phyloP scores from a whole-genome alignment of 1,140 invertebrate genomes.

The Penaeus indicus region DNA sequence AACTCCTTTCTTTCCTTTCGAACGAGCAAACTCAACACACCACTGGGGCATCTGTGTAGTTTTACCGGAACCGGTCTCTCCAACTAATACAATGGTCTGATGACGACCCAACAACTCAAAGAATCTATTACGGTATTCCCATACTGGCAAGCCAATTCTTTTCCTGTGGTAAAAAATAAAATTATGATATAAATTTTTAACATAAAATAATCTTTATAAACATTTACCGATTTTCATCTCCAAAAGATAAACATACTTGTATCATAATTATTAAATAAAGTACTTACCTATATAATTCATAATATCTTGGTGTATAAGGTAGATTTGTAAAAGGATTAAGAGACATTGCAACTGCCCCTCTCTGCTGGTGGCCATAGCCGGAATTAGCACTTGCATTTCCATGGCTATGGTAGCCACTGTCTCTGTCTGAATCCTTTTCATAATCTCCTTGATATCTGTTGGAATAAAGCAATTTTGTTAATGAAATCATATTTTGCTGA shows the following conservation, averaged over 20 bases:
- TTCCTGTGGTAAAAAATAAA: constrained; percentile 80
- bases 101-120: constrained; percentile 90
- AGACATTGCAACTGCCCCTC: constrained; percentile 71
- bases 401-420: constrained; percentile 44
- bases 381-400: background rate
- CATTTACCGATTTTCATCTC: background rate
- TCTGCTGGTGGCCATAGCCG: background rate
- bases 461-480: background rate
- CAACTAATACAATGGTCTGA: constrained; percentile 93
- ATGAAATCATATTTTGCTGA: background rate
- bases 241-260: background rate
- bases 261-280: background rate
- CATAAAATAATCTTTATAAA: too few species aligned
- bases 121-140: constrained; percentile 97
- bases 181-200: background rate
- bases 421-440: constrained; percentile 42
- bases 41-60: constrained; percentile 84
- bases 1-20: constrained; percentile 84
- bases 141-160: constrained; percentile 93
- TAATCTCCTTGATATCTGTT: constrained; percentile 44
- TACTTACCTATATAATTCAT: constrained; percentile 77
- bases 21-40: constrained; percentile 83
- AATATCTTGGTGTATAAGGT: constrained; percentile 84
- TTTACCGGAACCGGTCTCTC: constrained; percentile 97
- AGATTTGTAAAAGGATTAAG: constrained; percentile 82